phyloP scores from a whole-genome alignment of 2,113 vertebrate species.

The Saccopteryx leptura region DNA sequence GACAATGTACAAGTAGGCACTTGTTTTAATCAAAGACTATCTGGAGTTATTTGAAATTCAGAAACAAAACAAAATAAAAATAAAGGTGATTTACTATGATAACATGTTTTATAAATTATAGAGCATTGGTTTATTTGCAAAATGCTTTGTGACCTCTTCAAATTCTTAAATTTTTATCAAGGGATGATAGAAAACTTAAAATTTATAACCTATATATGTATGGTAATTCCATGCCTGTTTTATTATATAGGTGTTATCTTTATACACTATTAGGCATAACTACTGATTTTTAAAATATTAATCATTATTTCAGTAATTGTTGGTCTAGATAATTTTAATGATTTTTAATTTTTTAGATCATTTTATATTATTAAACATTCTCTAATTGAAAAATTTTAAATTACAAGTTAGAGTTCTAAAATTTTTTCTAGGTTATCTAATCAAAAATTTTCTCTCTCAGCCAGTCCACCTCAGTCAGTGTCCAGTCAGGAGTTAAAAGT shows the following conservation, averaged over 20 bases:
- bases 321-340: background rate
- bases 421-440: background rate
- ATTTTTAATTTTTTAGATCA: background rate
- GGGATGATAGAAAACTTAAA: background rate
- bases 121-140: background rate
- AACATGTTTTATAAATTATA: background rate
- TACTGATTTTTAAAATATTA: background rate
- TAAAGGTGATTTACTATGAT: background rate
- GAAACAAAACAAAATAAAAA: background rate
- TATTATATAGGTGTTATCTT: background rate
- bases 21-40: slow-evolving; percentile 5
- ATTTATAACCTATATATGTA: background rate
- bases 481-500: background rate
- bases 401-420: background rate
- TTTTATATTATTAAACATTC: background rate
- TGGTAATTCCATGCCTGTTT: background rate
- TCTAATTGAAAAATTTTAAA: background rate
- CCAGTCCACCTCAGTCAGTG: background rate
- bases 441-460: background rate
- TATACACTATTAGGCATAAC: background rate
- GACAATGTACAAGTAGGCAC: background rate
- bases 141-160: background rate
- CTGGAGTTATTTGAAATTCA: background rate
- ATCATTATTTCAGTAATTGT: background rate
- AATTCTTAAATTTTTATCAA: background rate